phyloP scores from a whole-genome alignment of 2,888 invertebrate species.

The Stictocephala bisonia region DNA sequence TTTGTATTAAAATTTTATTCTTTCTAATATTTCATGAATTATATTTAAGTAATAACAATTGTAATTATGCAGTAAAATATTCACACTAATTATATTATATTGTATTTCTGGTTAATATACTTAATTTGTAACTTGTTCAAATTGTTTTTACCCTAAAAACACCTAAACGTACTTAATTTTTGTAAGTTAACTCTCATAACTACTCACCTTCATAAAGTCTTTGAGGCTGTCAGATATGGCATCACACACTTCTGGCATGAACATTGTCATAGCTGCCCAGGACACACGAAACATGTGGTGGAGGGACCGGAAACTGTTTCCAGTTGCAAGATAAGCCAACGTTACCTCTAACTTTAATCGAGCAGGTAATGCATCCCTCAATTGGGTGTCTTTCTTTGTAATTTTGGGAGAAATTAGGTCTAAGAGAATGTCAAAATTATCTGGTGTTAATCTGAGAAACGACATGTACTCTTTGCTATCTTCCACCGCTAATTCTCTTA shows the following conservation, averaged over 20 bases:
- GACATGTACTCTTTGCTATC: conserved; percentile 43
- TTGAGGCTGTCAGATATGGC: too few species aligned
- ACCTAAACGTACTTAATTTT: too few species aligned
- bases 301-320: conserved; percentile 44
- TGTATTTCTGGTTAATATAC: too few species aligned
- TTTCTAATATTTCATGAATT: too few species aligned
- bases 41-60: too few species aligned
- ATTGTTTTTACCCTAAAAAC: too few species aligned
- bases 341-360: conserved; percentile 43
- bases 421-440: conserved; percentile 37
- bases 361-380: conserved; percentile 40
- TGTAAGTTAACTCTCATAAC: too few species aligned
- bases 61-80: too few species aligned
- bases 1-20: too few species aligned
- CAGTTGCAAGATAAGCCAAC: conserved; percentile 38
- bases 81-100: too few species aligned
- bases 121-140: too few species aligned
- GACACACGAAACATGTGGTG: conserved; percentile 42
- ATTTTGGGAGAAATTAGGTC: conserved; percentile 32
- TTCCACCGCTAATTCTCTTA: conserved; percentile 45
- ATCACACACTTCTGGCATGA: conserved; percentile 40
- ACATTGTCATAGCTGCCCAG: conserved; percentile 29
- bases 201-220: too few species aligned
- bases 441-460: conserved; percentile 44
- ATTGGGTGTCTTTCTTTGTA: conserved; percentile 33